phyloP scores from a whole-genome alignment of 1,140 invertebrate genomes.

The Drosophila tani region DNA sequence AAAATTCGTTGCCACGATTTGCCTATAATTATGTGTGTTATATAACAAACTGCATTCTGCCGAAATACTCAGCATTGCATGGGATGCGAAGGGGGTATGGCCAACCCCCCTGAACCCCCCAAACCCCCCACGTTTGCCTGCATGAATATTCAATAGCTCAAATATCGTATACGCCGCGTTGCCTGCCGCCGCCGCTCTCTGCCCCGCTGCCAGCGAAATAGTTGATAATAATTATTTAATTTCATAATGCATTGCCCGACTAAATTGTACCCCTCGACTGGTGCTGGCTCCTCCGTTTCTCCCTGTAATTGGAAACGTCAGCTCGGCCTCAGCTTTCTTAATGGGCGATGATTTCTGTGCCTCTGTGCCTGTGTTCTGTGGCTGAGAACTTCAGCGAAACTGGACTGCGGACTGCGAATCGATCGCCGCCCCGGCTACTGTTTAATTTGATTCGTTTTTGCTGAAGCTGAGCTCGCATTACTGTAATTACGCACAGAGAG shows the following conservation, averaged over 20 bases:
- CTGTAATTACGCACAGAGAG: constrained; percentile 73
- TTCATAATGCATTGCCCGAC: constrained; percentile 54
- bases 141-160: constrained; percentile 82
- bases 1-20: constrained; percentile 83
- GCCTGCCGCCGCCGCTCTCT: constrained; percentile 26
- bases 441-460: constrained; percentile 66
- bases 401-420: constrained; percentile 33
- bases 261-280: constrained; percentile 23
- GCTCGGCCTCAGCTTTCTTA: constrained; percentile 62
- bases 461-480: constrained; percentile 52
- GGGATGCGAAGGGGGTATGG: neutral
- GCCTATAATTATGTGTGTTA: constrained; percentile 84
- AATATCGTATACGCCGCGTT: constrained; percentile 78
- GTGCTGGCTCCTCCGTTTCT: neutral
- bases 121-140: constrained; percentile 35
- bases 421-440: constrained; percentile 48
- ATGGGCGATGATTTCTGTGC: constrained; percentile 64
- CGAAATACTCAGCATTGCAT: constrained; percentile 58
- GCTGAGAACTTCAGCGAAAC: constrained; percentile 19
- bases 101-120: neutral
- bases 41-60: constrained; percentile 82
- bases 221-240: constrained; percentile 82
- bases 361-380: constrained; percentile 2
- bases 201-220: constrained; percentile 47
- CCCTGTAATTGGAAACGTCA: constrained; percentile 65